Conservation (phyloP, 1,140 invertebrate species). For the Diorhabda elongata region DNA sequence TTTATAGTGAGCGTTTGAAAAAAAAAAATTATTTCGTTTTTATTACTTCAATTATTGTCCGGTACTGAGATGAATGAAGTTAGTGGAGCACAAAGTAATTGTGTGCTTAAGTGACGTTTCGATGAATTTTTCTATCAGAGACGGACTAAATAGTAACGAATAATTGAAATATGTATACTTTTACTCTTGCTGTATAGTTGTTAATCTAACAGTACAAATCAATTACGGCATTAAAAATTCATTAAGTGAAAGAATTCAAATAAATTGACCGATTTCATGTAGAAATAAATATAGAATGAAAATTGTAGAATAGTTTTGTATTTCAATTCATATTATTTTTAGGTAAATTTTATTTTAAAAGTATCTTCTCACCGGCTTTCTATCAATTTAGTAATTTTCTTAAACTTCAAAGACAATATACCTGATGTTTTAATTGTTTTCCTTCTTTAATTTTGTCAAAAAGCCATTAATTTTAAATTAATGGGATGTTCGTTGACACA, state of each 20-base stretch:
- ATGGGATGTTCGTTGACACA: too few species aligned
- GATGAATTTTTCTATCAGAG: neutral
- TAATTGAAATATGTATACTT: neutral
- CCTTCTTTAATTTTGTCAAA: too few species aligned
- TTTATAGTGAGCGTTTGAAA: constrained; percentile 31
- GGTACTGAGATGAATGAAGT: constrained; percentile 30
- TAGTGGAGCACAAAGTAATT: constrained; percentile 39
- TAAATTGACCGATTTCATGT: too few species aligned
- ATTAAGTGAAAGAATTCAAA: too few species aligned
- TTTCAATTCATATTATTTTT: neutral
- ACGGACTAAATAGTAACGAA: constrained; percentile 6
- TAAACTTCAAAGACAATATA: too few species aligned
- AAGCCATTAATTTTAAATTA: too few species aligned
- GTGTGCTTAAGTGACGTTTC: constrained; percentile 33
- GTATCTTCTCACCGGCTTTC: too few species aligned
- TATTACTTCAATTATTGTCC: constrained; percentile 33
- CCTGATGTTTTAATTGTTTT: too few species aligned
- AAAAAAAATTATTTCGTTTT: constrained; percentile 50
- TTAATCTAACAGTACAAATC: neutral
- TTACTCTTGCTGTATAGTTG: neutral
- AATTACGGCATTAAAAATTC: too few species aligned
- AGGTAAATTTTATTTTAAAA: too few species aligned
- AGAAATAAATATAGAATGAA: too few species aligned
- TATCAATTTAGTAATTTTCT: too few species aligned
- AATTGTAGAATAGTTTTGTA: neutral